Base-by-base conservation (phyloP, 2,888 invertebrate species). In the Pseudococcus viburni region DNA sequence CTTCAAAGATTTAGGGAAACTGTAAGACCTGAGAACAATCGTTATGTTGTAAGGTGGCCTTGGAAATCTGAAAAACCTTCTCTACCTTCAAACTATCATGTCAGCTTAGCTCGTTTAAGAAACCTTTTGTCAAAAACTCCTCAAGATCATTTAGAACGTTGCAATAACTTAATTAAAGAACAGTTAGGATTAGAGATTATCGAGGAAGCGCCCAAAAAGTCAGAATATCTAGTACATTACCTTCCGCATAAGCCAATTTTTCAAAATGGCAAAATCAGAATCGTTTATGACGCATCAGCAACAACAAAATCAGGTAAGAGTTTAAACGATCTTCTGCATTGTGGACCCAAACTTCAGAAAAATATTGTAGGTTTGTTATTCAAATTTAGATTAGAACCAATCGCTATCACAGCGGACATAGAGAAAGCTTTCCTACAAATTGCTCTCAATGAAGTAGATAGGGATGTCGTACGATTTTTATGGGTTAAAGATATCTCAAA, bases 21-120 rank as follows among this genome's bases (percentile, higher is more conserved):
- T n/a, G n/a, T n/a, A n/a, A 46, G 46, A 9, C 6, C 5, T 9
- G 64, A 84, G 9, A 15, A 84, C 2, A 19, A 19, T 19, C 9
- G 84, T 1, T 42, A 46, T 48, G 84, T 84, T 84, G 84, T 84
- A 1, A 12, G 46, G 1, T 84, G 7, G 12, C 68, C 48, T 39
- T 55, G 59, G 59, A 90, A 68, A 64, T 26, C n/a, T 17, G 39
- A 46, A 17, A 33, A 22, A 90, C 17, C 9, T 11, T 11, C 48
- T 8, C 15, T 84, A 5, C 2, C 3, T 11, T 19, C 48, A 17
- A 84, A 48, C 12, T 84, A 48, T 22, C 17, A 5, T 19, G n/a
- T 84, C 1, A 8, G n/a, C n/a, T n/a, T n/a, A n/a, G n/a, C n/a
- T n/a, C n/a, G n/a, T n/a, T n/a, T n/a, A n/a, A n/a, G n/a, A n/a